These are phyloP conservation scores for Cheirogaleus medius DNA, from an alignment of 2,113 vertebrate genomes.

Conservation along the genomic window DNA sequence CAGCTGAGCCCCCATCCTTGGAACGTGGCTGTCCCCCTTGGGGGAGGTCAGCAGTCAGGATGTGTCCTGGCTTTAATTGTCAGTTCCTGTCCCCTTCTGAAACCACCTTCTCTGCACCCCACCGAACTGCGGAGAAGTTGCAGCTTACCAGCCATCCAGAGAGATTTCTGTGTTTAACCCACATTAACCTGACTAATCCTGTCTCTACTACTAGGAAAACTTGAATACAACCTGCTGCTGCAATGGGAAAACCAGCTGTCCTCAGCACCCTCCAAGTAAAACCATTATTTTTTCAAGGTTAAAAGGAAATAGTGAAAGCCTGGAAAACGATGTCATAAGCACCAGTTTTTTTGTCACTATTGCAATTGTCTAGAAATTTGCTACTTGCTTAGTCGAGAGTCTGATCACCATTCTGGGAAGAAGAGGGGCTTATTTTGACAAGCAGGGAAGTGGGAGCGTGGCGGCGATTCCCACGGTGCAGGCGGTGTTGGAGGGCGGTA, in stretches of 20 bases:
- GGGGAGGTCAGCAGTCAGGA: rapidly evolving
- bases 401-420: not conserved
- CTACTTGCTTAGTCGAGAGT: not conserved
- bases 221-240: not conserved
- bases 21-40: not conserved
- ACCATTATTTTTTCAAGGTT: not conserved
- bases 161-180: not conserved
- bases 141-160: rapidly evolving
- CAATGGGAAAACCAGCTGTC: not conserved
- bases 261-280: rapidly evolving
- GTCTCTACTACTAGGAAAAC: not conserved
- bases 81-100: not conserved
- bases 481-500: rapidly evolving
- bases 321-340: not conserved
- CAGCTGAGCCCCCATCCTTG: not conserved
- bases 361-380: not conserved
- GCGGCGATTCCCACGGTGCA: rapidly evolving
- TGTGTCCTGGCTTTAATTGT: not conserved
- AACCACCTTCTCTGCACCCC: rapidly evolving
- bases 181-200: not conserved
- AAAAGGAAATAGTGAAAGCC: not conserved
- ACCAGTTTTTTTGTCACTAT: not conserved
- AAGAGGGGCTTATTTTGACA: not conserved
- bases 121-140: rapidly evolving
- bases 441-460: not conserved